phyloP scores from a whole-genome alignment of 2,797 vertebrate species.

The Okamejei kenojei region DNA sequence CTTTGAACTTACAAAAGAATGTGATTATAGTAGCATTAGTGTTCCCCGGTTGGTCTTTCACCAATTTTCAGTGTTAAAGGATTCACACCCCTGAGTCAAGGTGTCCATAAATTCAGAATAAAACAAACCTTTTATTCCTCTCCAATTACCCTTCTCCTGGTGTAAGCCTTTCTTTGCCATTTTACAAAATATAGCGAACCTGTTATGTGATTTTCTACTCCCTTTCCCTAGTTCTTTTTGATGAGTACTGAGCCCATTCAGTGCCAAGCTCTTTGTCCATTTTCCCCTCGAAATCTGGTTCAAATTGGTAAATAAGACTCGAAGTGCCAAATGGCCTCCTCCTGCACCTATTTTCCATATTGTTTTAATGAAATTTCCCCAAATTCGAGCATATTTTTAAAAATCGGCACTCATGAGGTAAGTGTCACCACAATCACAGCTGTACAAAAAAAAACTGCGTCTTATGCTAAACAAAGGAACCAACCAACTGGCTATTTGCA shows the following conservation, averaged over 20 bases:
- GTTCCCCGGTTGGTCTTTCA: neutral
- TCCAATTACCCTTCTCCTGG: neutral
- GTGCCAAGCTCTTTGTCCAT: neutral
- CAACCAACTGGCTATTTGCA: neutral
- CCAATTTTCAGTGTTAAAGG: neutral
- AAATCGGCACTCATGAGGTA: neutral
- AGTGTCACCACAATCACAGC: neutral
- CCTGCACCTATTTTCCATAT: too few species aligned
- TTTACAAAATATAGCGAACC: neutral
- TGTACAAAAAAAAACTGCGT: neutral
- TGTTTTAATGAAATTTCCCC: neutral
- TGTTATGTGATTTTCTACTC: neutral
- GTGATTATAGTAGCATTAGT: neutral
- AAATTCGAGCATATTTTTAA: neutral
- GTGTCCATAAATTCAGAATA: constrained; percentile 6
- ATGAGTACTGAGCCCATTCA: neutral
- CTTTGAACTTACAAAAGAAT: neutral
- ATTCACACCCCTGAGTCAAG: neutral
- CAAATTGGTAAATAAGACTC: neutral
- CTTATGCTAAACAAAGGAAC: neutral
- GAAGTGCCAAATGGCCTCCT: too few species aligned
- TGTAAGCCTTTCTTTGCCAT: neutral
- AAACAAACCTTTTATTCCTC: neutral
- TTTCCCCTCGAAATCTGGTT: neutral
- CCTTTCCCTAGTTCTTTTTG: neutral